Base-by-base conservation (phyloP, 2,888 invertebrate genomes). In the Yponomeuta cagnagella region DNA sequence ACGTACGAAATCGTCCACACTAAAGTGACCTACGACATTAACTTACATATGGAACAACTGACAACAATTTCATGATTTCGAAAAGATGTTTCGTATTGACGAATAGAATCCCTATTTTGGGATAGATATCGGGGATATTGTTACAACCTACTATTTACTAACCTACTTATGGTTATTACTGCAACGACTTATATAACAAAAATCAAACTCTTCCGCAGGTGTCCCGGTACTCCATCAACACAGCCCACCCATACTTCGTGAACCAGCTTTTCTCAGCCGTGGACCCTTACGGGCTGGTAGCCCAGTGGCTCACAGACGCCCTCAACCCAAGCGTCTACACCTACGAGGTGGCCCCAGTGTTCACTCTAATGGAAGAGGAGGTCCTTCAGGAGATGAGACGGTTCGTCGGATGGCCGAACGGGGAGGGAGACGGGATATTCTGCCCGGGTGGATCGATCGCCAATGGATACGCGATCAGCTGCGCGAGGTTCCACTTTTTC, bases 361-460 rank as follows among this genome's bases (percentile, higher is more conserved):
- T 97, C 81, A 96, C 96, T 3, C 84, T 98, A 1, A 96, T 97
- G 97, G 97, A 98, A 80, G 96, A 97, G 78, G 94, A 95, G 67
- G 95, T 97, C 0, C 88, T 97, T 43, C 89, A 89, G 10, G 96
- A 96, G 82, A 97, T 97, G 97, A 93, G 97, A 70, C 89, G 90
- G 67, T 94, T 97, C 69, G 94, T 97, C 48, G 97, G 97, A 0
- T 97, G 95, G 92, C 88, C 93, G 37, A 90, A 94, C 70, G 96
- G 95, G 0, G 88, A 93, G 33, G 97, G 97, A 0, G 97, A 97
- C 81, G 97, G 97, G 0, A 96, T 98, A 72, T 97, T 97, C 84
- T 96, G 96, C 80, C 97, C 97, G 0, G 98, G 98, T 63, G 98
- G 98, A 0, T 97, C 97, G 0, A 95, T 97, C 78, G 95, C 97